These are phyloP conservation scores for Caenorhabditis virilis DNA, from an alignment of 2,888 invertebrate genomes.

Conservation along the genomic window DNA sequence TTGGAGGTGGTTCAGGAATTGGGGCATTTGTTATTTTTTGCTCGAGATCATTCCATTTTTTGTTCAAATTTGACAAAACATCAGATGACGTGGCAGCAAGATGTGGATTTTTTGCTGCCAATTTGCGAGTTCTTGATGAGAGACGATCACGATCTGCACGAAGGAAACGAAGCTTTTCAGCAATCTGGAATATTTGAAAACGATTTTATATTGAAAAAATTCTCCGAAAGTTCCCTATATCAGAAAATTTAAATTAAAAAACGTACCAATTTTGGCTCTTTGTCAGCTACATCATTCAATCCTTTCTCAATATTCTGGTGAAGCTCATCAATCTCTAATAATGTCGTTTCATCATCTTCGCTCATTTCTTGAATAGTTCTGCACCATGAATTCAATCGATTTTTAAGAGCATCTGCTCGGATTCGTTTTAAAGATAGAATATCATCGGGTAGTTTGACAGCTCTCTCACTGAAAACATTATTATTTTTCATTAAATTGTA, in stretches of 20 bases:
- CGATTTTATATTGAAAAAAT: not conserved
- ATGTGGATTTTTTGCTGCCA: conserved; percentile 46
- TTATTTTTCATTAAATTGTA: not conserved
- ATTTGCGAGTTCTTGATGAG: conserved; percentile 42
- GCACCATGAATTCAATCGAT: conserved; percentile 48
- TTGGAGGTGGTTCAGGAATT: not conserved
- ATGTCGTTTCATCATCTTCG: conserved; percentile 51
- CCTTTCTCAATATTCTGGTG: conserved; percentile 39
- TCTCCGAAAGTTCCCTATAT: not conserved
- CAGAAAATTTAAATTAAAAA: too few species aligned
- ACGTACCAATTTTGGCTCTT: conserved; percentile 8
- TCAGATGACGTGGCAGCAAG: conserved; percentile 35
- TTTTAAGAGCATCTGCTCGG: conserved; percentile 50
- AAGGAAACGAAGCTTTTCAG: conserved; percentile 43
- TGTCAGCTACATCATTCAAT: conserved; percentile 18
- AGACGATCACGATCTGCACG: conserved; percentile 48
- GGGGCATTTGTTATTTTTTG: conserved; percentile 12
- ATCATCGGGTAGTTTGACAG: conserved; percentile 30
- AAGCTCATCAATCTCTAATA: conserved; percentile 53
- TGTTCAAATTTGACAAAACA: conserved; percentile 17
- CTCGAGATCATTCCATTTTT: conserved; percentile 43
- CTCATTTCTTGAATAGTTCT: conserved; percentile 50
- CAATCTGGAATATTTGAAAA: conserved; percentile 39
- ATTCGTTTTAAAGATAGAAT: conserved; percentile 35
- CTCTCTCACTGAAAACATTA: conserved; percentile 40